Conservation (phyloP, 2,797 vertebrate species). For the Smutsia temminckii region DNA sequence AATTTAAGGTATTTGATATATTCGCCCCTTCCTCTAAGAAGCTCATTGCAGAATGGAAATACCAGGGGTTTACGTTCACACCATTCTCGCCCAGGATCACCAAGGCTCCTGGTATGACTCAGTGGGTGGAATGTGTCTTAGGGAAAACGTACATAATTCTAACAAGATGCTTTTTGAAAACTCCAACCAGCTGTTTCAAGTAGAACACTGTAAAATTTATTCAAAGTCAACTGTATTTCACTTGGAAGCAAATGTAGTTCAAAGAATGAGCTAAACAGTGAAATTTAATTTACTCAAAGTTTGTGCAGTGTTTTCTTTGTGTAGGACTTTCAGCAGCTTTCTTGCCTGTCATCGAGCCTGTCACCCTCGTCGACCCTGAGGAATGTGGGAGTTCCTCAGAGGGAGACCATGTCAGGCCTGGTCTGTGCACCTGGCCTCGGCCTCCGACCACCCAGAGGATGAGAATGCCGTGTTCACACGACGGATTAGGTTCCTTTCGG, state of each 20-base stretch:
- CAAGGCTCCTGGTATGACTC: constrained; percentile 70
- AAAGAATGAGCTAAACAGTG: constrained; percentile 73
- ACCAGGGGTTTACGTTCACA: constrained; percentile 52
- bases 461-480: neutral
- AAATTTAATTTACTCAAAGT: constrained; percentile 37
- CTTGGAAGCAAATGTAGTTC: constrained; percentile 74
- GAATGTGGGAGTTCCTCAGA: neutral
- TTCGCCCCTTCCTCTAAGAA: constrained; percentile 11
- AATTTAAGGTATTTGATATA: neutral
- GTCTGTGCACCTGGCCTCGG: neutral
- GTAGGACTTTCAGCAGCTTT: neutral
- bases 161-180: constrained; percentile 78
- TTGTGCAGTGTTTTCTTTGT: neutral
- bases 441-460: neutral
- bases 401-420: neutral
- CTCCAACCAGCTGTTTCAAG: constrained; percentile 76
- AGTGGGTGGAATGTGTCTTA: constrained; percentile 69
- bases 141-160: constrained; percentile 68
- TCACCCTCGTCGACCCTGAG: neutral
- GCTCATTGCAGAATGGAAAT: constrained; percentile 37
- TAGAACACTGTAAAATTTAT: constrained; percentile 74
- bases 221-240: constrained; percentile 68
- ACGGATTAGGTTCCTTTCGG: constrained; percentile 20
- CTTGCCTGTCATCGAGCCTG: neutral
- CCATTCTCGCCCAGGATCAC: constrained; percentile 54